Base-by-base conservation (phyloP, 2,113 vertebrate genomes). In the Microcebus murinus region DNA sequence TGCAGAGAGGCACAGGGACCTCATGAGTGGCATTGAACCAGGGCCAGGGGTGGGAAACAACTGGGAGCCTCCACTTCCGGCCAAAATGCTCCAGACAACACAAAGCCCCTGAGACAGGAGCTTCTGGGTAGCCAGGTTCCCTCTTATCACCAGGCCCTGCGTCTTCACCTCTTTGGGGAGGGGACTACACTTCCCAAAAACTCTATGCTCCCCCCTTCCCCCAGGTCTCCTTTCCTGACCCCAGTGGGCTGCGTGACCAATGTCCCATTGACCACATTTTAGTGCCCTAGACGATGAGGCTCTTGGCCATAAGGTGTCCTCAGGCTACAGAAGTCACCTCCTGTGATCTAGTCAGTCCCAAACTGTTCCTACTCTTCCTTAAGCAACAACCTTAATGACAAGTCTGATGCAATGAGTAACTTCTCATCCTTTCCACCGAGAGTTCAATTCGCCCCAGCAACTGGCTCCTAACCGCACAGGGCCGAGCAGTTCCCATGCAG, bases 261-360 rank as follows among this genome's bases (percentile, higher is more conserved):
- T n/a, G 83, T 48, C 52, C 59, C 25, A 48, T 23, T 61, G 52
- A 65, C 12, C 36, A 45, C 4, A 50, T 55, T 84, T 80, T 34
- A 87, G 68, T 23, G 36, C n/a, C 87, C 67, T 59, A 65, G 59
- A 36, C 4, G 71, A 95, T 52, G 50, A 73, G 57, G 52, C 18
- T 73, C 29, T 70, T 68, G 57, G 21, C 48, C 42, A 42, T 39
- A 74, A 52, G 15, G 34, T 70, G 20, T 80, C 63, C 52, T 63
- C 55, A 25, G 13, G 2, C 17, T 23, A 79, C 20, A 90, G 36
- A 34, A 29, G 31, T 81, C 52, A 50, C 36, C 48, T 94, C 61
- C 48, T 82, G 79, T 52, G 48, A 52, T 63, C n/a, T 18, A 73
- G 23, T 55, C 87, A 89, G 57, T 93, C 65, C 68, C 77, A 92